Evolutionary conservation across 1,140 invertebrate species (phyloP), one percentile per base, ranked within the genome.

Genomic region (Drosophila parabipectinata): DNA sequence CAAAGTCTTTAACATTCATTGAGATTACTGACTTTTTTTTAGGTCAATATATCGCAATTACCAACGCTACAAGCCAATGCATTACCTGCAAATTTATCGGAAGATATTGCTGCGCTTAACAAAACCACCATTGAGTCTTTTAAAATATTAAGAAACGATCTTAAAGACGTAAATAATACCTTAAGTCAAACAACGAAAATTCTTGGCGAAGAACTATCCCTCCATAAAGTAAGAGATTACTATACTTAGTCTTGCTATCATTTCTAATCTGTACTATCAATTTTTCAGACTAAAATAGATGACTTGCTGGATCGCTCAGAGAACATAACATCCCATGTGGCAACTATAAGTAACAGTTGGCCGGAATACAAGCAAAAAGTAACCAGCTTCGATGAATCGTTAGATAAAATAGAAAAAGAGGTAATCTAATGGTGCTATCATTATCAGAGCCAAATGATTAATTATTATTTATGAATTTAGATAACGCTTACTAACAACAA

Each of bases 271-370:
- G 58, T 14, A 24, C 61, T 24, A 26, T 39, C 37, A 24, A 62
- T 71, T 55, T 63, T 41, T 18, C 39, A 91, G 85, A 73, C 66
- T 2, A 91, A 91, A 68, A 72, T 91, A 52, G 85, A 89, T 41
- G 90, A 90, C 21, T 56, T 88, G 48, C 66, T 91, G 44, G 88
- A 90, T 72, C 82, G 77, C 7, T 84, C 79, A 26, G 73, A 90
- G 39, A 91, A 91, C 37, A 75, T 91, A 30, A 85, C 83, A 32
- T 90, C 90, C 5, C 90, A 91, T 66, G 90, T 91, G 0, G 71
- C 77, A 15, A 91, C 90, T 18, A 72, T 91, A 47, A 79, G 84
- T 61, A 81, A 90, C 52, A 83, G 78, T 68, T 91, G 85, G 85
- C 66, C 76, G 9, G 79, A 91, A 54, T 85, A 76, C 26, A 91